Conservation (phyloP, 2,113 vertebrate species). For the Passer montanus region DNA sequence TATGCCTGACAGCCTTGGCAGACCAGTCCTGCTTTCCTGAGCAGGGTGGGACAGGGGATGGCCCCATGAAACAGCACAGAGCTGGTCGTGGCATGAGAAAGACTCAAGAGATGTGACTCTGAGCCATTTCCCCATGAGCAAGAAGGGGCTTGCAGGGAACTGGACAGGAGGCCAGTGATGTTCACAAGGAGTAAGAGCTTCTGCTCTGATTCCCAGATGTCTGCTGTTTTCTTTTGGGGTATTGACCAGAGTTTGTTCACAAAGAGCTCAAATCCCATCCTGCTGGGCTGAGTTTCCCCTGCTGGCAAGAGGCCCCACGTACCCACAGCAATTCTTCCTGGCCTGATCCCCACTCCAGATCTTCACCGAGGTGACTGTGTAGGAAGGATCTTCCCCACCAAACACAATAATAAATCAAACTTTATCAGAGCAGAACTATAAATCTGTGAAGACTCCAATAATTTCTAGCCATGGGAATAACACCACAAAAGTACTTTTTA, state of each 20-base stretch:
- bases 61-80: not conserved
- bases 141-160: not conserved
- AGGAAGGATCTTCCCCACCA: constrained; percentile 29
- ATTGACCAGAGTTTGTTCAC: not conserved
- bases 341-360: not conserved
- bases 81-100: rapidly evolving
- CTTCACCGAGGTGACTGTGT: not conserved
- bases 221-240: not conserved
- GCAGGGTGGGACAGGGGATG: not conserved
- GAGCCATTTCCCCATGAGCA: not conserved
- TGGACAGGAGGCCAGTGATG: not conserved
- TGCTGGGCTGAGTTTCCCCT: not conserved
- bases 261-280: not conserved
- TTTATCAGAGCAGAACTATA: constrained; percentile 69
- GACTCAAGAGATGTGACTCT: not conserved
- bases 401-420: constrained; percentile 70
- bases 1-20: not conserved
- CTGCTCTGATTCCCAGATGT: not conserved
- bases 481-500: constrained; percentile 83
- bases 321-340: not conserved
- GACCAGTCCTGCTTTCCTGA: not conserved
- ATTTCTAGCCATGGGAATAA: constrained; percentile 78
- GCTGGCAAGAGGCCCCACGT: not conserved
- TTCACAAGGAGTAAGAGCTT: not conserved
- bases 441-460: constrained; percentile 73